phyloP scores from a whole-genome alignment of 2,113 vertebrate genomes.

The Dermatemys mawii region DNA sequence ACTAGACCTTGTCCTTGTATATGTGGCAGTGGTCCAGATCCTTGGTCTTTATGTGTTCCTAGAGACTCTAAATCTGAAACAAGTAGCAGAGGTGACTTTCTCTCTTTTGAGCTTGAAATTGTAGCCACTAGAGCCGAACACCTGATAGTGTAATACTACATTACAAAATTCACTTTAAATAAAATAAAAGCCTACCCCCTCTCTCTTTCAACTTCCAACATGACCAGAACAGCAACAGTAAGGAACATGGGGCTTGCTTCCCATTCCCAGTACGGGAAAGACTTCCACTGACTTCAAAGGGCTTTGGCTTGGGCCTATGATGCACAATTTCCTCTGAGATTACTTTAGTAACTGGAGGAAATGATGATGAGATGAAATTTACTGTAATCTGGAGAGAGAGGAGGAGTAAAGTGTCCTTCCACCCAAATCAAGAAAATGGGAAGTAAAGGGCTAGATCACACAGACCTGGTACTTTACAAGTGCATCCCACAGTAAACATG shows the following conservation, averaged over 20 bases:
- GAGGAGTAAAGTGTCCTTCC: neutral
- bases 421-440: slow-evolving; percentile 33
- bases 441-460: neutral
- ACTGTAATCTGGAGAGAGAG: neutral
- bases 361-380: neutral
- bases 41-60: too few species aligned
- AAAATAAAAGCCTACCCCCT: neutral
- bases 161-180: too few species aligned
- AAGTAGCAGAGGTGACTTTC: too few species aligned
- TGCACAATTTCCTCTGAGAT: neutral
- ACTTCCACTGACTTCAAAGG: neutral
- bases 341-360: neutral
- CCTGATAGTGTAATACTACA: too few species aligned
- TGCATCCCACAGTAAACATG: neutral
- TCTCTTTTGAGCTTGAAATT: too few species aligned
- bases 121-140: too few species aligned
- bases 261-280: neutral
- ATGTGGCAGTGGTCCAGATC: too few species aligned
- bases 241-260: neutral
- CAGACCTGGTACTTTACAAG: neutral
- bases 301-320: neutral
- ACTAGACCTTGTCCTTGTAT: too few species aligned
- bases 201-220: neutral
- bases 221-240: neutral
- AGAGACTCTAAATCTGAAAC: too few species aligned